Percentiles rank a stretch among this genome's conserved stretches.
Evolutionary conservation across 2,113 vertebrate genomes (phyloP).

Genomic region (Menidia beryllina): DNA sequence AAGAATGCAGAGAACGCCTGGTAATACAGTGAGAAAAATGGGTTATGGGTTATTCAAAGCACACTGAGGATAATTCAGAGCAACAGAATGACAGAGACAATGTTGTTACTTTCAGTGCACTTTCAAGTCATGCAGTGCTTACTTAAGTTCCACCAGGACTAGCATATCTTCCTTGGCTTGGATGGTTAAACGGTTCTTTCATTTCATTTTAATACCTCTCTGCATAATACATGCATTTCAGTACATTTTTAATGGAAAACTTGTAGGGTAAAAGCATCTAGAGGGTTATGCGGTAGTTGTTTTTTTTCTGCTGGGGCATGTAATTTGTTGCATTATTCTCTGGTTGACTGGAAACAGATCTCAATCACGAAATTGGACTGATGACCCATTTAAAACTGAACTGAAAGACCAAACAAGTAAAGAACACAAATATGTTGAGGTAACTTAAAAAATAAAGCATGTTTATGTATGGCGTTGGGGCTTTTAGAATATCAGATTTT

Average conservation of each 20-base stretch:
- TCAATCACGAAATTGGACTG: neutral
- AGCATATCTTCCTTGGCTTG: neutral
- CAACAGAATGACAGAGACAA: neutral
- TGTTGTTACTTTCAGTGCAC: neutral
- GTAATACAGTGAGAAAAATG: neutral
- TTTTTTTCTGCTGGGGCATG: neutral
- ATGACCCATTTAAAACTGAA: too few species aligned
- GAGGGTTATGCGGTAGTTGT: neutral
- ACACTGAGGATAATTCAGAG: neutral
- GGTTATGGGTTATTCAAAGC: neutral
- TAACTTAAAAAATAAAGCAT: too few species aligned
- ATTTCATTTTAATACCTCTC: neutral
- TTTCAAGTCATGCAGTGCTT: neutral
- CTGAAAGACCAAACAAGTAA: neutral
- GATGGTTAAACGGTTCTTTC: neutral
- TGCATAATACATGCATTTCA: neutral
- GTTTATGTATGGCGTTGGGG: too few species aligned
- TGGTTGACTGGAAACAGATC: neutral
- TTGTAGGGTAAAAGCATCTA: neutral
- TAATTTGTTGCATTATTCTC: neutral
- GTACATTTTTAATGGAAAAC: neutral
- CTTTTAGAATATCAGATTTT: too few species aligned
- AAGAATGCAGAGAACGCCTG: constrained; percentile 97
- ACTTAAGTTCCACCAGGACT: neutral
- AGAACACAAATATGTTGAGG: too few species aligned